phyloP scores from a whole-genome alignment of 2,113 vertebrate genomes.

The Clarias gariepinus region DNA sequence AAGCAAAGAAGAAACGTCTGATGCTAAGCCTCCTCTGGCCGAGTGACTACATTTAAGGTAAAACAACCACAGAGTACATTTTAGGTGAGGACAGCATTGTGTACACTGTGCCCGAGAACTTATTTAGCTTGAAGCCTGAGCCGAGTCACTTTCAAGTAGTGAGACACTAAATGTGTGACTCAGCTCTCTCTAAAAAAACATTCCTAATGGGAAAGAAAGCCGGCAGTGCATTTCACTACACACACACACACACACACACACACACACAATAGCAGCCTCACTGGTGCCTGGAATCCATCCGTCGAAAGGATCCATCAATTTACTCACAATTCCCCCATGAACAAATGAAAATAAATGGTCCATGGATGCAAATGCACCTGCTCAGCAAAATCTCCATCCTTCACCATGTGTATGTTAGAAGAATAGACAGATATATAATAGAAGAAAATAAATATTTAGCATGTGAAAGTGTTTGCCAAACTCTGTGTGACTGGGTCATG shows the following conservation, averaged over 20 bases:
- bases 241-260: slow-evolving; percentile 22
- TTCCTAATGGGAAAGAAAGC: slow-evolving; percentile 32
- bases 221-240: slow-evolving; percentile 36
- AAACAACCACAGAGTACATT: not conserved
- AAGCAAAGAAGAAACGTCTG: not conserved
- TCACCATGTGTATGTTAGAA: not conserved
- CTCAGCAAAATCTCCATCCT: slow-evolving; percentile 14
- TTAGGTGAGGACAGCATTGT: not conserved
- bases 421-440: not conserved
- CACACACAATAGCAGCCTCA: slow-evolving; percentile 13
- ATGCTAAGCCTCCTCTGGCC: not conserved
- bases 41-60: not conserved
- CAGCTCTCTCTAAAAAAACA: slow-evolving; percentile 37
- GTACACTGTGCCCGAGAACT: not conserved
- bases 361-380: slow-evolving; percentile 29
- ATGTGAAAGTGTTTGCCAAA: not conserved
- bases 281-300: slow-evolving; percentile 24
- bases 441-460: slow-evolving; percentile 36
- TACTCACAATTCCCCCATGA: not conserved
- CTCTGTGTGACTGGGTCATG: slow-evolving; percentile 5
- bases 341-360: slow-evolving; percentile 38
- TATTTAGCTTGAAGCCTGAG: slow-evolving; percentile 16
- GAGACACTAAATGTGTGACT: slow-evolving; percentile 39
- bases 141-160: not conserved
- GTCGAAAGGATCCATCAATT: slow-evolving; percentile 28